Conservation (phyloP, 2,113 vertebrate species). For the Eretmochelys imbricata region DNA sequence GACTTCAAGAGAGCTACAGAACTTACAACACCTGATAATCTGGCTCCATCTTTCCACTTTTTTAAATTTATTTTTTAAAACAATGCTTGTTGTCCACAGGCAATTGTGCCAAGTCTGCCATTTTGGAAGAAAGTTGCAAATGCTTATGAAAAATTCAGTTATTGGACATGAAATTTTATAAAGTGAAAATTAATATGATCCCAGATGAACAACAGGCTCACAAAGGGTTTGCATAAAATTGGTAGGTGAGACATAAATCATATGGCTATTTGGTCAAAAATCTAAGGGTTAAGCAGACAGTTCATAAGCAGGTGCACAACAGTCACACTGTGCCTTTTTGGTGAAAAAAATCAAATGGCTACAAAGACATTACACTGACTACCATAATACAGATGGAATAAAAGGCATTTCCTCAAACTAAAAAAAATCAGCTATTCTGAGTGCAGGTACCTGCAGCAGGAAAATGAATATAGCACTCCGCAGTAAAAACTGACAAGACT, state of each 20-base stretch:
- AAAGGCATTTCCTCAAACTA: background rate
- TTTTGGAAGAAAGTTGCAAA: background rate
- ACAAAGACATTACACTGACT: background rate
- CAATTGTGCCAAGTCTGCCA: background rate
- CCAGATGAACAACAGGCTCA: background rate
- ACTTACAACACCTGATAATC: background rate
- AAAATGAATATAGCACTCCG: background rate
- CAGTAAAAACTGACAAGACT: background rate
- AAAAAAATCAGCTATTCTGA: background rate
- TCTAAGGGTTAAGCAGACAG: background rate
- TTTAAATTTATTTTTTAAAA: background rate
- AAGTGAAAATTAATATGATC: background rate
- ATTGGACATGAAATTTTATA: background rate
- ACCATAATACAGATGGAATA: background rate
- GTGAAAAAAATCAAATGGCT: background rate
- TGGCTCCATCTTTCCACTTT: background rate
- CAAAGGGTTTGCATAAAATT: background rate
- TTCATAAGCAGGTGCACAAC: background rate
- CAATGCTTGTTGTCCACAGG: background rate
- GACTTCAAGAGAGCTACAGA: background rate
- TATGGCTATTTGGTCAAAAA: background rate
- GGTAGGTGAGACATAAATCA: background rate
- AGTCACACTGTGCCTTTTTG: background rate
- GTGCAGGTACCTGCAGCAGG: background rate
- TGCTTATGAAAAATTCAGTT: background rate